phyloP scores from a whole-genome alignment of 2,797 vertebrate species.

The Malacoraja senta region DNA sequence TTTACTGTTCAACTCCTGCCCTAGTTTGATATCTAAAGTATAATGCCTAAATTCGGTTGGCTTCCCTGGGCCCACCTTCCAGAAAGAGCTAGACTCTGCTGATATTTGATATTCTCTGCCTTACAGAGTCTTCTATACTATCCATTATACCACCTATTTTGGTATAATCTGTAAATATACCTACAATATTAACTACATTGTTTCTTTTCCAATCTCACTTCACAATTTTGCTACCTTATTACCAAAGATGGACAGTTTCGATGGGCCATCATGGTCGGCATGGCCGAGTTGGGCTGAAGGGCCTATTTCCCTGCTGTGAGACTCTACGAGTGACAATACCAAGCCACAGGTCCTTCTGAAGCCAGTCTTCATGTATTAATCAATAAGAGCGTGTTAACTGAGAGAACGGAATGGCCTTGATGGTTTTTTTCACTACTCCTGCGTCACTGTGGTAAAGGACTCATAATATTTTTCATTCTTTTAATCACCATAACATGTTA shows the following conservation, averaged over 20 bases:
- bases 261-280: too few species aligned
- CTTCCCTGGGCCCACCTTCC: too few species aligned
- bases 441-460: background rate
- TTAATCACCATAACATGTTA: constrained; percentile 29
- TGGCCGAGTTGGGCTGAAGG: too few species aligned
- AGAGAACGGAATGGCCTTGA: background rate
- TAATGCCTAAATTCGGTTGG: too few species aligned
- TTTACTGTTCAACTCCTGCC: too few species aligned
- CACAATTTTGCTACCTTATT: background rate
- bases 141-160: background rate
- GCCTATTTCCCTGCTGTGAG: too few species aligned
- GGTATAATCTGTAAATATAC: background rate
- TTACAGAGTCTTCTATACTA: too few species aligned
- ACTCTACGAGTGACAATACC: background rate
- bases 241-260: background rate
- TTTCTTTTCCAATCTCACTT: background rate
- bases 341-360: background rate
- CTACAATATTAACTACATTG: background rate
- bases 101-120: background rate
- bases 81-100: background rate
- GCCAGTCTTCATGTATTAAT: background rate
- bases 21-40: too few species aligned
- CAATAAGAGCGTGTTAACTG: background rate
- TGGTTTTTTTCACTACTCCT: background rate
- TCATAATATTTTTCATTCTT: constrained; percentile 35